Base-by-base conservation (phyloP, 1,140 invertebrate genomes). In the Euschistus heros region DNA sequence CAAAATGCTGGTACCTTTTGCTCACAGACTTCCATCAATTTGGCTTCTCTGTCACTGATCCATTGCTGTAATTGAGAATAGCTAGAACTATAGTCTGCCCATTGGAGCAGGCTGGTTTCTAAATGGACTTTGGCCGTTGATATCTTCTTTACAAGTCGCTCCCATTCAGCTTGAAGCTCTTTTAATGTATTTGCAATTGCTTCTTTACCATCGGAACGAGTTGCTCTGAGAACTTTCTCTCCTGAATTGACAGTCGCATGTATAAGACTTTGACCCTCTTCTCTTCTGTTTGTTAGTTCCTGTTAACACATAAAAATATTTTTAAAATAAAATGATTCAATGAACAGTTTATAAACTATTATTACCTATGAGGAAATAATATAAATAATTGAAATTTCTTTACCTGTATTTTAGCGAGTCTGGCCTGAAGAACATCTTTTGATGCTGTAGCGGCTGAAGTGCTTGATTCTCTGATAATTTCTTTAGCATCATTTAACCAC, bases 71-170 rank as follows among this genome's bases (percentile, higher is more conserved):
- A 76, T 72, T 95, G 91, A 15, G 87, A 86, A 70, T 93, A 93
- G 18, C 89, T 92, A 22, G 90, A 91, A 73, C 88, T 93, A 73
- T 94, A 95, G 74, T 95, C 93, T n/a, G 91, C 90, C 92, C 92
- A 95, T 81, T 94, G 91, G 1, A 96, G 75, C 10, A 97, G 78
- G 72, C 86, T 89, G 0, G 92, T 94, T 75, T 98, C 94, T 20
- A 97, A 74, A 70, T 92, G 86, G 20, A 96, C 92, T 78, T 95
- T 95, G 0, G 89, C 87, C 15, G 89, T 94, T 5, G 90, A 91
- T 77, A 97, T 89, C 74, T 94, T 94, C 74, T 90, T 91, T 0
- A 93, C 88, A 17, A 97, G 76, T 61, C 89, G 79, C 74, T 97
- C 94, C 91, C 94, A 97, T 70, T 94, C 92, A 61, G 83, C 87